Evolutionary conservation across 2,888 invertebrate genomes (phyloP), one percentile per base, ranked within the genome.

Genomic region (Epinotia nisella): DNA sequence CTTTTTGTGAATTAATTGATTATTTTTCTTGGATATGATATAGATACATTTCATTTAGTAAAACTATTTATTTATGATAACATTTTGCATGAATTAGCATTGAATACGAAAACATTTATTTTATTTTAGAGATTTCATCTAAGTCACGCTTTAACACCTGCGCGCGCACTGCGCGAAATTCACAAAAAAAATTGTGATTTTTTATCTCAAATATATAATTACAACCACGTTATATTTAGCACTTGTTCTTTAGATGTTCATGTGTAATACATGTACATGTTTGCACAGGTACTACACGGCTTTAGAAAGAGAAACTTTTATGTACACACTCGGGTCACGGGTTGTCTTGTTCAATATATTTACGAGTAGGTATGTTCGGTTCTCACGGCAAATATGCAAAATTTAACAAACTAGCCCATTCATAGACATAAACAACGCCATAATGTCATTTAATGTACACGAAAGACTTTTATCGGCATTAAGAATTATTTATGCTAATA

Each of bases 231-330:
- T 21, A 55, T 15, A n/a, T n/a, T n/a, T n/a, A 15, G 35, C 9
- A 55, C 55, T 65, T 39, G 55, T 21, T 55, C 21, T 65, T 65
- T 55, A 39, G 55, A 65, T 65, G 55, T 65, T 55, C 65, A 41
- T 65, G 39, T 65, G 39, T 39, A 65, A 19, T n/a, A n/a, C n/a
- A n/a, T 39, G 53, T 39, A 55, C 17, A 55, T 21, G 39, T 65
- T 39, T 55, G 65, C 39, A 55, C 65, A 35, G 53, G 51, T 55
- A 19, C 3, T 53, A 19, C 29, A 49, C 62, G 62, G 55, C 39
- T 65, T 53, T 55, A 53, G 65, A 55, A 65, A 65, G 65, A 65
- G 65, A 65, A 65, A 65, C 65, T 65, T 55, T 65, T 65, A 19
- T 55, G 65, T 65, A 65, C 55, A 65, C 55, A 65, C 35, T 35